Base-by-base conservation (phyloP, 2,888 invertebrate genomes). In the Nymphalis polychloros region DNA sequence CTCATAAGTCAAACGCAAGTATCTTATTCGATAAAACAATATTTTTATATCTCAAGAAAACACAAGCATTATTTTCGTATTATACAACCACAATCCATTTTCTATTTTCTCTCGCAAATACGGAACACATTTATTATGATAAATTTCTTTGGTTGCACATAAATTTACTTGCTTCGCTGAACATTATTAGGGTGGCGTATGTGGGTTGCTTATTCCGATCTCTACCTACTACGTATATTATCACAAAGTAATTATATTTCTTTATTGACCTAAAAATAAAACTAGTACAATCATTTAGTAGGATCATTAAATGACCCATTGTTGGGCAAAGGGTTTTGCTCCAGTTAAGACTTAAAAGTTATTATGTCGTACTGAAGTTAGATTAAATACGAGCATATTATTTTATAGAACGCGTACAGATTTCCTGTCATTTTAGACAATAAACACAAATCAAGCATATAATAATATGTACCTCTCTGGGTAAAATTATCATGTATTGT, bases 131-230 rank as follows among this genome's bases (percentile, higher is more conserved):
- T 75, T 75, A 75, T 72, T 75, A 73, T 74, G 70, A 74, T 72
- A 72, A 73, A 71, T 72, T 72, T 69, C 71, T 67, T 70, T 59
- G 72, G 70, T 65, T 71, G 75, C 72, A 72, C 71, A 72, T 75
- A 73, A 72, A 73, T 73, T 74, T 72, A 67, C 72, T 69, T 64
- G 74, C 73, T 73, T 69, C 69, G 72, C 55, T 67, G 73, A 73
- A 57, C 73, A 64, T 66, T 66, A 57, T 57, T 57, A 19, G 35
- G 57, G 57, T n/a, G 35, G 35, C 16, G 35, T 57, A 19, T 57
- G 53, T 27, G 53, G 20, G 53, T 17, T 16, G 27, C 27, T 27
- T 17, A 53, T 20, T 20, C 23, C 20, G 31, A 53, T 53, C 27
- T 53, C 7, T 23, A 27, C 16, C 27, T 53, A 27, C 27, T 53